Evolutionary conservation across 1,140 invertebrate species (phyloP), one percentile per base, ranked within the genome.

Genomic region (Zaprionus nigranus): DNA sequence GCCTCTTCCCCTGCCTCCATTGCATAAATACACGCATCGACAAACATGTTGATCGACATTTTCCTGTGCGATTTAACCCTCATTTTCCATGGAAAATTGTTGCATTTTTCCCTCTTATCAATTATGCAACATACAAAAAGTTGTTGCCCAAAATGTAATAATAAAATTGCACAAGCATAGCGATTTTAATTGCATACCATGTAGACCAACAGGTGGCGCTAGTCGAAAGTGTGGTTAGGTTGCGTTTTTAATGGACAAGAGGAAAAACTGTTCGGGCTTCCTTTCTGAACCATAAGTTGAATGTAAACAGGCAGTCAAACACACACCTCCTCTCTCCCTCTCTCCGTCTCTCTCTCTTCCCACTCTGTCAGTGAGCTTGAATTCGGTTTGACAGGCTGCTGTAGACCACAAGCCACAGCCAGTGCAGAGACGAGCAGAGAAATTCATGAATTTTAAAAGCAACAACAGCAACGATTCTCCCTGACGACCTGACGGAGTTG

Each of bases 391-490:
- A 22, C 20, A 4, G 38, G 30, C 30, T 34, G 30, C 30, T 34
- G 30, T 34, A 9, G 46, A 51, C 46, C 46, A 51, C 46, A 51
- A 51, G 46, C 46, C 46, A 13, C 46, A 51, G 20, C 53, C 26
- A 28, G 53, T 2, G 53, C 53, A 3, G 51, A 28, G 22, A 11
- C n/a, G 53, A 56, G 53, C 53, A 56, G 26, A 30, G 81, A 66
- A 73, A 85, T 70, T 88, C 81, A 88, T 87, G 84, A 88, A 88
- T 87, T 87, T 87, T 84, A 82, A 81, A 87, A 83, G 70, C 70
- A 79, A 17, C 40, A 43, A 17, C 40, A 43, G 56, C 36, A 60
- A 13, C 56, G 58, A 38, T 56, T 60, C 54, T 30, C 53, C 46
- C 40, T 54, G 54, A 43, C 22, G 36, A 36, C 30, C 68, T 53